These are phyloP conservation scores for Petrolisthes cinctipes DNA, from an alignment of 2,888 invertebrate genomes.

Conservation along the genomic window DNA sequence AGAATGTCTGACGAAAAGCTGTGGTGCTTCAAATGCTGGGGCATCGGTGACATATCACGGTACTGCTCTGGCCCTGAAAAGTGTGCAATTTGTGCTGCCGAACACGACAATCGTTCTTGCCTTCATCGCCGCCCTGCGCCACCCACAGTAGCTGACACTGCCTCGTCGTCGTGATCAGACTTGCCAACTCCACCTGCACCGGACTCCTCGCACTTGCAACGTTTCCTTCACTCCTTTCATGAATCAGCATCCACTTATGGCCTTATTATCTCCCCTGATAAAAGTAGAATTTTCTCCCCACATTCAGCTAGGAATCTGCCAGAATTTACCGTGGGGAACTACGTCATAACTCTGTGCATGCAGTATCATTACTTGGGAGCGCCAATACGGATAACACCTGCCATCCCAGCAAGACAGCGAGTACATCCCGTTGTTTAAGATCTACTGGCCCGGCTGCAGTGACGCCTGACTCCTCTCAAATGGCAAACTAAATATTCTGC, in stretches of 20 bases:
- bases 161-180: neutral
- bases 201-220: neutral
- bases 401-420: conserved; percentile 6
- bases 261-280: conserved; percentile 13
- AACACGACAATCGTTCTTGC: neutral
- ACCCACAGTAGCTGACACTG: neutral
- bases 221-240: neutral
- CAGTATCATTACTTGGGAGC: conserved; percentile 21
- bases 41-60: too few species aligned
- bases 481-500: too few species aligned
- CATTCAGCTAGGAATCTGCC: neutral
- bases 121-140: neutral
- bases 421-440: too few species aligned
- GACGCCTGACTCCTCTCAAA: too few species aligned
- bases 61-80: too few species aligned
- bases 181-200: neutral
- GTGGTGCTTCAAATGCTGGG: too few species aligned
- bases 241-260: neutral
- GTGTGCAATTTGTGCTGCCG: too few species aligned
- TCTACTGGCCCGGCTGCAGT: too few species aligned
- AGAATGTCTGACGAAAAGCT: neutral
- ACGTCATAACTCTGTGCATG: neutral
- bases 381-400: conserved; percentile 6
- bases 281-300: conserved; percentile 13
- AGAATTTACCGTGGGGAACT: neutral